These are phyloP conservation scores for Xanthorhoe designata DNA, from an alignment of 2,888 invertebrate genomes.

Conservation along the genomic window DNA sequence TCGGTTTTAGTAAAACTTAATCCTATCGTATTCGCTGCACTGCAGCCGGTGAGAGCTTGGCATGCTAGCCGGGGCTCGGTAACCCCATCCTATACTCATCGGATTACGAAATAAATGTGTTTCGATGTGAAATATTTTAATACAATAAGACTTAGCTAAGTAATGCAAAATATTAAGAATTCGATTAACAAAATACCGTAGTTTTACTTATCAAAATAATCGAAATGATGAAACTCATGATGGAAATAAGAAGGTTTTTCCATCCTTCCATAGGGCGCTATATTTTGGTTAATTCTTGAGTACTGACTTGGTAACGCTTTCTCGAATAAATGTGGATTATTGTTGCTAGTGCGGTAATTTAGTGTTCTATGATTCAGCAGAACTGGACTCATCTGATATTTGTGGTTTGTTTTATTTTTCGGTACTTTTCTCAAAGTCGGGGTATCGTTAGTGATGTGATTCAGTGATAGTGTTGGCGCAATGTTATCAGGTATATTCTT, in stretches of 20 bases:
- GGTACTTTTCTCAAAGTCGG: constrained; percentile 11
- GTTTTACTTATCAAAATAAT: constrained; percentile 55
- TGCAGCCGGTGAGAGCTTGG: constrained; percentile 54
- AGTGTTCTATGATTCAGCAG: constrained; percentile 44
- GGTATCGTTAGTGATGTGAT: constrained; percentile 6
- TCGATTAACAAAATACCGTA: neutral
- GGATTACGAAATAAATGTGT: constrained; percentile 48
- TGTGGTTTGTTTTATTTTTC: constrained; percentile 22
- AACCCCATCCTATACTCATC: constrained; percentile 45
- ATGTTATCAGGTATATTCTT: constrained; percentile 20
- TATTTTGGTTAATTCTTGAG: constrained; percentile 32
- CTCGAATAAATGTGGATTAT: constrained; percentile 46
- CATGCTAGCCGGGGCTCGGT: constrained; percentile 45
- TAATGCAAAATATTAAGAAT: neutral
- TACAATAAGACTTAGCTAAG: neutral
- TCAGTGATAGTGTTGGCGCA: neutral
- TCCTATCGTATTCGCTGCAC: constrained; percentile 56
- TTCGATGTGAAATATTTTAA: constrained; percentile 12
- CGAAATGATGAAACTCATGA: constrained; percentile 60
- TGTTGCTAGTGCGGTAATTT: constrained; percentile 46
- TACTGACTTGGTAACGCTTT: constrained; percentile 45
- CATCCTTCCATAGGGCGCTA: constrained; percentile 33
- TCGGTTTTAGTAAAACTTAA: constrained; percentile 43
- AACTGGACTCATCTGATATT: constrained; percentile 37
- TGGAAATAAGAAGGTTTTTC: constrained; percentile 61